Percentiles rank a stretch among this genome's conserved stretches.
Conservation (phyloP, 2,797 vertebrate genomes). For the Falco novaeseelandiae region DNA sequence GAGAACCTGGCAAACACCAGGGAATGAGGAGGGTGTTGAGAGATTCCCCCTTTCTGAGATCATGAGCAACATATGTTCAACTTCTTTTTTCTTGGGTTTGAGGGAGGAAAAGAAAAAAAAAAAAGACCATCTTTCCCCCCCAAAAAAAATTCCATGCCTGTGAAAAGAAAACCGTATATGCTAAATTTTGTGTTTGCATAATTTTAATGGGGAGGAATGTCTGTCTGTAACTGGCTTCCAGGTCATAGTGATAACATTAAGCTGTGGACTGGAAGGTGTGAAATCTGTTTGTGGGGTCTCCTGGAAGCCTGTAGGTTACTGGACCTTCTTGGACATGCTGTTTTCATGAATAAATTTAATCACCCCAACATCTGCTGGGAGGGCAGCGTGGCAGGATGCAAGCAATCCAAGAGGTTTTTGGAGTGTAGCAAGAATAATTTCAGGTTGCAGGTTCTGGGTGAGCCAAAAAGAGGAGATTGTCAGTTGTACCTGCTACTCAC, state of each 20-base stretch:
- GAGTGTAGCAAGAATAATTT: neutral
- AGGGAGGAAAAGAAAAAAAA: neutral
- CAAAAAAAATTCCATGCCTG: neutral
- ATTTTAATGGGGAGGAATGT: neutral
- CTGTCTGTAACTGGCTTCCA: neutral
- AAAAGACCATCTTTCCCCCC: neutral
- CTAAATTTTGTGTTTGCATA: neutral
- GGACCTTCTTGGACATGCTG: neutral
- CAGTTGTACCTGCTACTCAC: neutral
- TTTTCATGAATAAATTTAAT: neutral
- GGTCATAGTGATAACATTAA: neutral
- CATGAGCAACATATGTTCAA: neutral
- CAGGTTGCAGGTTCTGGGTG: neutral
- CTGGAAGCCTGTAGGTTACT: neutral
- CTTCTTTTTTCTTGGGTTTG: neutral
- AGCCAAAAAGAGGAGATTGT: neutral
- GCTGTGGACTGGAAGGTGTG: neutral
- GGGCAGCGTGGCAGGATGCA: neutral
- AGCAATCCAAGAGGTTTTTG: neutral
- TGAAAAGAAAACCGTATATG: neutral
- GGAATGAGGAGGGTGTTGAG: slow-evolving; percentile 3
- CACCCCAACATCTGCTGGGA: neutral
- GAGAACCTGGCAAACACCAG: slow-evolving; percentile 32
- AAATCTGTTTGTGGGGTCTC: neutral
- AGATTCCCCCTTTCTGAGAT: slow-evolving; percentile 11